Base-by-base conservation (phyloP, 2,888 invertebrate species). In the Leptura quadrifasciata region DNA sequence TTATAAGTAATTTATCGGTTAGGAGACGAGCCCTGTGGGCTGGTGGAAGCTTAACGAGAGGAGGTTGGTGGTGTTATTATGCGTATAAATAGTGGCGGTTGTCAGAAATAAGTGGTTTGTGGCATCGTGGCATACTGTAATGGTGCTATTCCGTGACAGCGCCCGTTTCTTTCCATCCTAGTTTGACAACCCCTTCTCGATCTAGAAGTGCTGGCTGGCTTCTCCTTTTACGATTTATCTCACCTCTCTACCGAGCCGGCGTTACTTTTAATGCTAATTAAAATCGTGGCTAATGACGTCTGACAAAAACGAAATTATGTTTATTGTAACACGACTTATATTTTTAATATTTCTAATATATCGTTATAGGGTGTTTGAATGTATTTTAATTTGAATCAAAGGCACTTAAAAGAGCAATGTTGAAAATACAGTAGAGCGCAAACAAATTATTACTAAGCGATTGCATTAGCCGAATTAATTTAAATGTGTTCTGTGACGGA, bases 61-160 rank as follows among this genome's bases (percentile, higher is more conserved):
- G 75, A 54, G 69, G 61, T 35, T 54, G 65, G 65, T 84, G 85
- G 86, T 91, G 92, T 92, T 92, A 92, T 92, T 92, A 92, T 92
- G 92, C 91, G 92, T 91, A 92, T 92, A 92, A 92, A 92, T 92
- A 92, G 91, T 91, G 91, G 88, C 89, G 91, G 71, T 91, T 91
- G 92, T 91, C 92, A 91, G 89, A 91, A 91, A 90, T 92, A 92
- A 92, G 91, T 91, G 91, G 90, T 91, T 89, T 90, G 85, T 81
- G 83, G 84, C 77, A 85, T 84, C 84, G 83, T 82, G 83, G 80
- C 81, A 69, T 64, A 70, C 81, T 84, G 83, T 87, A 87, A 87
- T 85, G 86, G 85, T 85, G 83, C 85, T 84, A 86, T 87, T 85
- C 83, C 87, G 86, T 86, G 86, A 84, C 85, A 84, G 80, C 77